phyloP scores from a whole-genome alignment of 2,797 vertebrate genomes.

The Xyrichtys novacula region DNA sequence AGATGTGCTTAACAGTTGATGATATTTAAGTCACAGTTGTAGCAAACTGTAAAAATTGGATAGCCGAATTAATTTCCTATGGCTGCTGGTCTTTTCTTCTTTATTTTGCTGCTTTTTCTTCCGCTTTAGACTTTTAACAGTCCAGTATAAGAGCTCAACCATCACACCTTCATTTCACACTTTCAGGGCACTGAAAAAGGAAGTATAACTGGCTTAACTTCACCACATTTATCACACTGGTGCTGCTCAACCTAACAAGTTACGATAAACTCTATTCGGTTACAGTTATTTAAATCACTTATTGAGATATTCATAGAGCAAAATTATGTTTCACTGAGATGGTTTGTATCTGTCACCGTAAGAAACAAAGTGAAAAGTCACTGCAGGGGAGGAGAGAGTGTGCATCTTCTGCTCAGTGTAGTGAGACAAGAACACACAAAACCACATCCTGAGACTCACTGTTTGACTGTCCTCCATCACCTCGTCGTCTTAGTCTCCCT shows the following conservation, averaged over 20 bases:
- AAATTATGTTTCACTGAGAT: not conserved
- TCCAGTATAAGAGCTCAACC: not conserved
- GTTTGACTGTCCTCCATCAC: slow-evolving; percentile 17
- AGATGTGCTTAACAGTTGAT: not conserved
- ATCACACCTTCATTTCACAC: slow-evolving; percentile 6
- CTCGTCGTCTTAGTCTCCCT: not conserved
- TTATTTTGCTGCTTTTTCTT: slow-evolving; percentile 11
- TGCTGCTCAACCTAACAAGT: too few relatives aligned
- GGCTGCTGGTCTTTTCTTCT: not conserved
- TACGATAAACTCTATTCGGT: not conserved
- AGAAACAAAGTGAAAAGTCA: slow-evolving; percentile 44
- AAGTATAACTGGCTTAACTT: not conserved
- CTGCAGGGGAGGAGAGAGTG: slow-evolving; percentile 48
- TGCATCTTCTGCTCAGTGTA: slow-evolving; percentile 57
- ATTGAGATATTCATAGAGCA: not conserved
- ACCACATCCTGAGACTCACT: slow-evolving; percentile 85
- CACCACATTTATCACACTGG: too few relatives aligned
- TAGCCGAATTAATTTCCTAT: not conserved
- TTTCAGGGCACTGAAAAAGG: not conserved
- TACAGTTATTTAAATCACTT: not conserved
- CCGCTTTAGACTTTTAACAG: not conserved
- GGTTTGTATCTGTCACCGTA: slow-evolving; percentile 14
- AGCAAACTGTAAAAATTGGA: not conserved
- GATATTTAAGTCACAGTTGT: not conserved
- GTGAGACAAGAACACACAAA: slow-evolving; percentile 66